These are phyloP conservation scores for Papilio xuthus DNA, from an alignment of 1,140 invertebrate species.

Conservation along the genomic window DNA sequence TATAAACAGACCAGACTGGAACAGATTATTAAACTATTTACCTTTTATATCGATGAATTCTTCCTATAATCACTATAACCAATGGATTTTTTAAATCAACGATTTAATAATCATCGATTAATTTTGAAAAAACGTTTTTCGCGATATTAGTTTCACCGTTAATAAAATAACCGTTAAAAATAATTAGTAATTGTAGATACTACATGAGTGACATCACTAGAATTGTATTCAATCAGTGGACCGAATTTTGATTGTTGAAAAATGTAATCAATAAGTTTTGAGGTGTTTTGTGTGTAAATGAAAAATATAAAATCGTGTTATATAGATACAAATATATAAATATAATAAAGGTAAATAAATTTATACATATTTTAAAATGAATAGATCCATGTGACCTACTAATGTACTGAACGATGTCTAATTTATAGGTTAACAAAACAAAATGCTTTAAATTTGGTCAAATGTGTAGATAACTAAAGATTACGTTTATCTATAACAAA, in stretches of 20 bases:
- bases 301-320: no score
- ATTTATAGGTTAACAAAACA: slow-evolving; percentile 30
- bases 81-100: not conserved
- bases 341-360: no score
- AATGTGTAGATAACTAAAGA: slow-evolving; percentile 27
- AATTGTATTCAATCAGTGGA: not conserved
- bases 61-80: slow-evolving; percentile 14
- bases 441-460: slow-evolving; percentile 25
- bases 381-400: not conserved
- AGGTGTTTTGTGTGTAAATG: no score
- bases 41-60: slow-evolving; percentile 28
- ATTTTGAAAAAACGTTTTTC: slow-evolving; percentile 7
- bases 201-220: not conserved
- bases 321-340: no score
- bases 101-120: slow-evolving; percentile 5
- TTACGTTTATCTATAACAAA: slow-evolving; percentile 25
- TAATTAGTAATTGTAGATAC: no score
- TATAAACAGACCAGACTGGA: not conserved
- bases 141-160: not conserved
- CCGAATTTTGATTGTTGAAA: no score
- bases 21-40: slow-evolving; percentile 21
- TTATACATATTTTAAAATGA: not conserved
- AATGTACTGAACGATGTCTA: not conserved
- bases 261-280: no score
- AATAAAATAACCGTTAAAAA: not conserved